Conservation (phyloP, 2,888 invertebrate species). For the Scaptomyza cyrtandrae region DNA sequence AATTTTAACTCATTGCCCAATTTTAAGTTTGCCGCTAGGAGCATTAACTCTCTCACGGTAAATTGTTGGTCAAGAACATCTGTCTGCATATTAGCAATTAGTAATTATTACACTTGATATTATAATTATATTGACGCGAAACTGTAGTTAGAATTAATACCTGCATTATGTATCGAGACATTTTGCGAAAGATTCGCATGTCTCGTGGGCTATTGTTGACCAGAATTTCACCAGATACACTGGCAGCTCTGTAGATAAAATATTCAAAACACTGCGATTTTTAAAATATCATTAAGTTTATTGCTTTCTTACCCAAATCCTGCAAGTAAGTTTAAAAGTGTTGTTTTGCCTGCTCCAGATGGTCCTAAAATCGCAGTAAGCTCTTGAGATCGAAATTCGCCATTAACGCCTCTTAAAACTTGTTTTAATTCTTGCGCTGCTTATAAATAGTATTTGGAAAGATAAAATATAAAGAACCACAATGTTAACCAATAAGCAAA, state of each 20-base stretch:
- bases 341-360: slow-evolving; percentile 96
- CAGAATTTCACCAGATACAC: slow-evolving; percentile 90
- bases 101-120: neutral
- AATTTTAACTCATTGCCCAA: slow-evolving; percentile 88
- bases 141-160: slow-evolving; percentile 20
- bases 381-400: slow-evolving; percentile 93
- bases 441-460: slow-evolving; percentile 49
- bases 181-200: slow-evolving; percentile 91
- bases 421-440: slow-evolving; percentile 88
- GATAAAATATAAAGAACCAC: neutral
- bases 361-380: slow-evolving; percentile 96
- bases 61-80: slow-evolving; percentile 94
- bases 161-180: slow-evolving; percentile 98
- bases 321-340: slow-evolving; percentile 94
- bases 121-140: neutral
- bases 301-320: slow-evolving; percentile 91
- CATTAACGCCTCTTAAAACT: slow-evolving; percentile 92
- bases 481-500: neutral
- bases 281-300: neutral
- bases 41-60: slow-evolving; percentile 94
- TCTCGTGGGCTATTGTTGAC: slow-evolving; percentile 92
- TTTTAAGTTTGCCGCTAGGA: slow-evolving; percentile 95
- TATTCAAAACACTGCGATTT: neutral
- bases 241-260: slow-evolving; percentile 86
- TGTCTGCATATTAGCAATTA: slow-evolving; percentile 83